Base-by-base conservation (phyloP, 2,888 invertebrate genomes). In the Aphodius granarius region DNA sequence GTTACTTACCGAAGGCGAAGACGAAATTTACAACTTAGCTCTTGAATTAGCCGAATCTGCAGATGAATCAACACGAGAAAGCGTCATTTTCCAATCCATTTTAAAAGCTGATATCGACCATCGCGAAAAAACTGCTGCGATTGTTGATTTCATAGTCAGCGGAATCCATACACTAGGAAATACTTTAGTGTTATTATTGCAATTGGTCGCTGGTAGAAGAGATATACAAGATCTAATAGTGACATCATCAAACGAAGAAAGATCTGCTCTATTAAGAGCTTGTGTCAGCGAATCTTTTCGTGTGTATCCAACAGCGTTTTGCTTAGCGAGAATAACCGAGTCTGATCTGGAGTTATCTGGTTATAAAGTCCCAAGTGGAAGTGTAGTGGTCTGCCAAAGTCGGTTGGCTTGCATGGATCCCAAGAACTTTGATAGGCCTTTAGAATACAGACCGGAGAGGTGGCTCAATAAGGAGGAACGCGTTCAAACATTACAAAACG, bases 121-220 rank as follows among this genome's bases (percentile, higher is more conserved):
- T 82, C 89, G 93, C 72, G 96, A 96, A 83, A 95, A 95, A 86
- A 94, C 94, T 83, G 94, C 95, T 0, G 94, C 94, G 0, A 92
- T 95, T 73, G 94, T 96, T 66, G 96, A 96, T 87, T 95, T 96
- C 82, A 93, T 96, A 81, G 94, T 95, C 5, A 95, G 95, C 62
- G 95, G 95, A 70, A 95, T 96, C 83, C 94, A 95, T 86, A 95
- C 96, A 84, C 93, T 95, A 85, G 94, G 95, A 20, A 95, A 95
- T 86, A 95, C 94, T 23, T 86, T 96, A 73, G 91, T 94, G 3
- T 96, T 96, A 83, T 88, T 95, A 16, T 87, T 96, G 73, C 92
- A 95, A 84, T 88, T 93, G 79, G 89, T 96, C 75, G 94, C 94
- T 9, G 90, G 91, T 43, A 89, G 94, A 80, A 90, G 91, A 0